These are phyloP conservation scores for Plebejus anna DNA, from an alignment of 2,888 invertebrate species.

Conservation along the genomic window DNA sequence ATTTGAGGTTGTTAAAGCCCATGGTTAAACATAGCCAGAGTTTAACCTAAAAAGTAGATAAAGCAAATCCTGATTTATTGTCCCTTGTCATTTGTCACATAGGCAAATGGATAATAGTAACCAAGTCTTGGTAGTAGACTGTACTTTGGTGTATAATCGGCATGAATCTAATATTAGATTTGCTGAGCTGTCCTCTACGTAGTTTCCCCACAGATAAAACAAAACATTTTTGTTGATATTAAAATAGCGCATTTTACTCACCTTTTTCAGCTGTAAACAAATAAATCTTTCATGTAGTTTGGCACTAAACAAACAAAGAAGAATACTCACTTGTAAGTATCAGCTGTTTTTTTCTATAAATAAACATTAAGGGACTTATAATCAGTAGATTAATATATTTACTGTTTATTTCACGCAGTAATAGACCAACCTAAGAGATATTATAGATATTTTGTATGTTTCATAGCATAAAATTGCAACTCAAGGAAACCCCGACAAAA, in stretches of 20 bases:
- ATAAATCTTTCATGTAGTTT: conserved; percentile 42
- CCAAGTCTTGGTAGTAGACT: too few species aligned
- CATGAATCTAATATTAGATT: background rate
- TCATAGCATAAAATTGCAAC: background rate
- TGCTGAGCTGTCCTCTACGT: background rate
- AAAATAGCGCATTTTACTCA: conserved; percentile 48
- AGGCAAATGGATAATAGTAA: too few species aligned
- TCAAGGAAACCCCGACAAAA: background rate
- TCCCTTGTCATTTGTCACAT: too few species aligned
- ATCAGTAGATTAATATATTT: conserved; percentile 8
- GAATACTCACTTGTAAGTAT: conserved; percentile 8
- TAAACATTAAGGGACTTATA: conserved; percentile 36
- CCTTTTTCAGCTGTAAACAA: conserved; percentile 73
- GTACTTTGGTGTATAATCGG: too few species aligned
- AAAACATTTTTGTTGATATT: conserved; percentile 4
- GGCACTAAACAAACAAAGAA: conserved; percentile 44
- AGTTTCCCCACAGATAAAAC: background rate
- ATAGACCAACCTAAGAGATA: background rate
- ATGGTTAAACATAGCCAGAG: too few species aligned
- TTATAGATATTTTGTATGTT: background rate
- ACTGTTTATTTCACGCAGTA: background rate
- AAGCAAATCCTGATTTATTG: too few species aligned
- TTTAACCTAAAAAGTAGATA: too few species aligned
- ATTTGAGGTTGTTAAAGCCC: too few species aligned
- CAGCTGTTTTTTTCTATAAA: conserved; percentile 42